Base-by-base conservation (phyloP, 1,140 invertebrate genomes). In the Trachymyrmex septentrionalis region DNA sequence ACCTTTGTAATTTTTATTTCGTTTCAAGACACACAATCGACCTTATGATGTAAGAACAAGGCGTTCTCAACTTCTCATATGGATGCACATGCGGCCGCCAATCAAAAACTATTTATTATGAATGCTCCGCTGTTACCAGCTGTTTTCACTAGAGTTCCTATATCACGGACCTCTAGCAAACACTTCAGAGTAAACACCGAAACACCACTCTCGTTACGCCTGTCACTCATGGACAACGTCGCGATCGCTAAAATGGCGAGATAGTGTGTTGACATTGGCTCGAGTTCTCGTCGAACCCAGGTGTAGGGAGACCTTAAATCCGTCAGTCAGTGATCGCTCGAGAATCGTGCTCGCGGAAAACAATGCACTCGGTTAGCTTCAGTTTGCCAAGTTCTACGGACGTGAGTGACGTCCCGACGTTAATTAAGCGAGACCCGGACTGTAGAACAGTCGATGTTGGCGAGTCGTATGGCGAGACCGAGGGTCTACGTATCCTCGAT, bases 401-500 rank as follows among this genome's bases (percentile, higher is more conserved):
- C 30, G 5, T 34, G 19, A 59, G 64, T 44, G 48, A 82, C 10
- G 38, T 69, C 50, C 59, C 66, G 30, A 77, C 24, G 0, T 48
- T 57, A n/a, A 5, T 44, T 10, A 75, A 88, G 21, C 61, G 27
- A 19, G 86, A 88, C 1, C 44, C 48, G n/a, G 78, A 77, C 38
- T 89, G 77, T 14, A 53, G 30, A 27, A 89, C 85, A 55, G 71
- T 81, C n/a, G 81, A 92, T 61, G 63, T 88, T 30, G 91, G 87
- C 1, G 57, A 78, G 64, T 50, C 81, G 50, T 93, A 92, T 27
- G 87, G 86, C 16, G 92, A 94, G 61, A 91, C 67, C 19, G 87
- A 92, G 24, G 85, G 92, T 53, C 55, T 94, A 6, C 88, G 85
- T 64, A 93, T 94, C 21, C 88, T 94, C 19, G 76, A 92, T 19